Conservation (phyloP, 1,140 invertebrate genomes). For the Cotesia typhae region DNA sequence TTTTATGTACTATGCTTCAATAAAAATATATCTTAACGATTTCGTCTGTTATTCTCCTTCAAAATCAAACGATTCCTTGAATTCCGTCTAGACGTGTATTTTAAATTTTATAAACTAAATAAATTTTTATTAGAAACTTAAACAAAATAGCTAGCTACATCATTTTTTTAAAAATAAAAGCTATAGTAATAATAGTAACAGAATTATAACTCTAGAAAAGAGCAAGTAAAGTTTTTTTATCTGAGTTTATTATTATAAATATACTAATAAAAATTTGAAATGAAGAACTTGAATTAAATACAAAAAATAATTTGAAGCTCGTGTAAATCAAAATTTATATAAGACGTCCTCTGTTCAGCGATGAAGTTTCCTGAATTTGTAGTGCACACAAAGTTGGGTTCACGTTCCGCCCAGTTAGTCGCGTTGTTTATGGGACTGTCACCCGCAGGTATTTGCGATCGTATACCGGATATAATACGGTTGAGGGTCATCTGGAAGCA, state of each 20-base stretch:
- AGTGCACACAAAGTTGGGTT: constrained; percentile 36
- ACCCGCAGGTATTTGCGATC: neutral
- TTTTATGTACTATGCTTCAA: too few relatives aligned
- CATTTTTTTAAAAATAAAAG: too few relatives aligned
- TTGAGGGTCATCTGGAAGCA: constrained; percentile 23
- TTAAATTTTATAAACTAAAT: neutral
- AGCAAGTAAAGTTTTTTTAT: neutral
- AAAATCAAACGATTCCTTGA: neutral
- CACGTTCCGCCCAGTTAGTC: constrained; percentile 43
- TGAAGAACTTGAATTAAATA: neutral
- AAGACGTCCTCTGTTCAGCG: neutral
- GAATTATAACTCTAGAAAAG: too few relatives aligned
- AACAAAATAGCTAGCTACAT: too few relatives aligned
- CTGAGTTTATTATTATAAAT: too few relatives aligned
- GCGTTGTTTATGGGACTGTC: constrained; percentile 41
- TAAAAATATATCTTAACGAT: neutral
- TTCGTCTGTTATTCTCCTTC: neutral
- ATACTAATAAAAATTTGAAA: too few relatives aligned
- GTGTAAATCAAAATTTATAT: constrained; percentile 8
- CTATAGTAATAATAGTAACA: too few relatives aligned
- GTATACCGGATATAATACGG: constrained; percentile 35
- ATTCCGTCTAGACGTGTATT: constrained; percentile 9
- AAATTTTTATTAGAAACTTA: neutral
- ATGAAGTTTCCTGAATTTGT: neutral
- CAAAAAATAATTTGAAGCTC: neutral